Percentiles rank a stretch among this genome's conserved stretches.
These are phyloP conservation scores for Zoroaster sp. DNA, from an alignment of 53 echinoderm and acorn worm genomes.

Conservation along the genomic window DNA sequence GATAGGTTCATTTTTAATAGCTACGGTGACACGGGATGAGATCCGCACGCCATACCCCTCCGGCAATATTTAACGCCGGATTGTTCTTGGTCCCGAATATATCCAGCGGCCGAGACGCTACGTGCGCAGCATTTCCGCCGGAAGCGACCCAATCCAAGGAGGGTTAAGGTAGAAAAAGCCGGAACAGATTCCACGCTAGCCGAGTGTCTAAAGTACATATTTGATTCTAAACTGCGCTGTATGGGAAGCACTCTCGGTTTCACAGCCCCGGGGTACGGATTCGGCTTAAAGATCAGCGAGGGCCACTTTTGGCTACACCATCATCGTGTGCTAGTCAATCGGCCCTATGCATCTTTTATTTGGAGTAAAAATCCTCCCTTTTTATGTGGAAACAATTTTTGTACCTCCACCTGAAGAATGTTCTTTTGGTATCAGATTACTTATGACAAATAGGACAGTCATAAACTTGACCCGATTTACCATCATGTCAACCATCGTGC, in stretches of 20 bases:
- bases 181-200: background rate
- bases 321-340: background rate
- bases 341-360: no score
- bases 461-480: background rate
- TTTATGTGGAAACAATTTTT: no score
- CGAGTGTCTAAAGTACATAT: background rate
- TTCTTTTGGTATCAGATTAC: background rate
- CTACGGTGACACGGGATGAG: background rate
- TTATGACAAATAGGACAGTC: constrained; percentile 1
- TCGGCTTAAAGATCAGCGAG: background rate
- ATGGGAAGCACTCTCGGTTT: constrained; percentile 6
- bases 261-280: constrained; percentile 8
- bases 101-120: background rate
- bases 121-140: constrained; percentile 51
- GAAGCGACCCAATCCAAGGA: background rate
- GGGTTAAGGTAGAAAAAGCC: background rate
- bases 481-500: background rate
- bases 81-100: background rate
- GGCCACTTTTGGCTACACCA: background rate
- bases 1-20: background rate
- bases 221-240: background rate
- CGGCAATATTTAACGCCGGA: constrained; percentile 16
- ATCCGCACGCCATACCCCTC: background rate
- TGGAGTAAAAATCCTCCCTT: no score
- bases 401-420: background rate